Base-by-base conservation (phyloP, 2,888 invertebrate genomes). In the Eustalomyia histrio region DNA sequence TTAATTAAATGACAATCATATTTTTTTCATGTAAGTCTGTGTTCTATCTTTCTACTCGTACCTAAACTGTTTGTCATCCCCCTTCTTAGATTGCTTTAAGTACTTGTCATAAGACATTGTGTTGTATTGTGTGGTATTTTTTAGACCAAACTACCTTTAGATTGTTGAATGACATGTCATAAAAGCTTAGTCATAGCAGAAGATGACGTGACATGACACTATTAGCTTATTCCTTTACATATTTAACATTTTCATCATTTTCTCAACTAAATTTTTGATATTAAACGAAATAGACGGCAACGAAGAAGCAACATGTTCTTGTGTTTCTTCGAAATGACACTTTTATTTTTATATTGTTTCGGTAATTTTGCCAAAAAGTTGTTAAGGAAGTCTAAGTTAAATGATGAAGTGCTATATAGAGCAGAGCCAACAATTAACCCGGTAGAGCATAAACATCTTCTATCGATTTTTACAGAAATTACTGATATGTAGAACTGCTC, bases 1-100 rank as follows among this genome's bases (percentile, higher is more conserved):
- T 55, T 76, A 82, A 74, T 73, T 79, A 79, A 79, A 79, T 53
- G 60, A 76, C 52, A 76, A 76, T 50, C 60, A 67, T 75, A 79
- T 53, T 55, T 74, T 72, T 16, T n/a, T 17, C 43, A 14, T 24
- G 12, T 33, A 18, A 24, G 17, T 18, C 50, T 35, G 58, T 68
- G 75, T 39, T 17, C 16, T 10, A 5, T 35, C 6, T 16, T 29
- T 10, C 10, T n/a, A n/a, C n/a, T n/a, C n/a, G n/a, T 47, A 47
- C 43, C 39, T 14, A 47, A 47, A 47, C 4, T 12, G n/a, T n/a
- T 47, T 47, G 6, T n/a, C 43, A 47, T 47, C 14, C 14, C 43
- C 43, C 43, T n/a, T 47, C 39, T 3, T 3, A 10, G 39, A 29
- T 29, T 6, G 39, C 43, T 47, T 47, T 47, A 47, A 47, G n/a